phyloP scores from a whole-genome alignment of 2,113 vertebrate species.

The Bagarius yarrelli region DNA sequence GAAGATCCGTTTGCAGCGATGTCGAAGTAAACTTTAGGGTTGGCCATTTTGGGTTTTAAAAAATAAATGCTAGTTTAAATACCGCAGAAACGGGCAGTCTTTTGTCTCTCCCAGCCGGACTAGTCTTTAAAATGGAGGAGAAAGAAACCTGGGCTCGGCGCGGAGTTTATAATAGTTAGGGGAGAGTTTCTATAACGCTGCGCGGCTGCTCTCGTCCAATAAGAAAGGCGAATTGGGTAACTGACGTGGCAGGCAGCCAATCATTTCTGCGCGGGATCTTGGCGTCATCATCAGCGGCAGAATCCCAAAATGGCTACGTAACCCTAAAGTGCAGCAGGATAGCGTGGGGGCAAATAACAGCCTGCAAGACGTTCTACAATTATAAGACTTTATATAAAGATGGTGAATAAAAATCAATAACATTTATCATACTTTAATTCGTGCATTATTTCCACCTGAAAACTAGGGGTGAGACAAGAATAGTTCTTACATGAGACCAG shows the following conservation, averaged over 20 bases:
- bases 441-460: no score
- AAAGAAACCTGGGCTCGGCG: conserved; percentile 19
- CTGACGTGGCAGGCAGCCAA: neutral
- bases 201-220: conserved; percentile 48
- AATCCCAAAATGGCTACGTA: neutral
- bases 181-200: neutral
- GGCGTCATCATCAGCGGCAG: neutral
- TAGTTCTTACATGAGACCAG: no score
- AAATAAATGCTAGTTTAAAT: neutral
- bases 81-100: neutral
- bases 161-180: conserved; percentile 42
- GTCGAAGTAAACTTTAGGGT: conserved; percentile 73
- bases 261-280: neutral
- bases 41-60: conserved; percentile 59
- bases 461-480: neutral
- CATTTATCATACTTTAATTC: no score
- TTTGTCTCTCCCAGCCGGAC: conserved; percentile 1
- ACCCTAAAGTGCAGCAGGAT: no score
- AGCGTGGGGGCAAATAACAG: no score
- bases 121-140: conserved; percentile 37
- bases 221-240: neutral
- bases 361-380: no score
- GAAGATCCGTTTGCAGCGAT: neutral
- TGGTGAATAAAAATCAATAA: no score
- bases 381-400: no score